Evolutionary conservation across 1,140 invertebrate genomes (phyloP).

Genomic region (Eulimnadia texana): DNA sequence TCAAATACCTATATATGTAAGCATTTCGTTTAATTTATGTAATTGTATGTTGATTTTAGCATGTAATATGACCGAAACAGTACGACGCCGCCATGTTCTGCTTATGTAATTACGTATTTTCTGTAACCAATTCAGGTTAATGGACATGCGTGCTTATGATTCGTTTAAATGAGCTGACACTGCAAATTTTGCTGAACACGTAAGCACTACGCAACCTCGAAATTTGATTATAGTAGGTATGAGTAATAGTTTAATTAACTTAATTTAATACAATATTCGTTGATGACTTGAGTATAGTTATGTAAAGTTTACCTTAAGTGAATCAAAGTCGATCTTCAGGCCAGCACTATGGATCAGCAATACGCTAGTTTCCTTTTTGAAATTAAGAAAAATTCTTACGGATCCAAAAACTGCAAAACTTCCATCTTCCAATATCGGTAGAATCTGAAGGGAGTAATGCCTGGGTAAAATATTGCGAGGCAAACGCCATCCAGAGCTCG

Average conservation of each 20-base stretch:
- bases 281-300: too few relatives aligned
- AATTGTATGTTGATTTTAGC: background rate
- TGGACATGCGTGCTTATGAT: too few relatives aligned
- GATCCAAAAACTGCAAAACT: slow-evolving; percentile 25
- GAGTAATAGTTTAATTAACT: too few relatives aligned
- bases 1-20: background rate
- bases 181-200: too few relatives aligned
- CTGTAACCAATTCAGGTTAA: too few relatives aligned
- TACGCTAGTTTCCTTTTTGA: slow-evolving; percentile 27
- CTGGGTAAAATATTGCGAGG: slow-evolving; percentile 23
- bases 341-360: slow-evolving; percentile 35
- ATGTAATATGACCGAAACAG: too few relatives aligned
- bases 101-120: too few relatives aligned
- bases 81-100: too few relatives aligned
- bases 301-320: background rate
- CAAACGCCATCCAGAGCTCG: slow-evolving; percentile 18
- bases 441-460: slow-evolving; percentile 24
- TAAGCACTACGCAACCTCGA: too few relatives aligned
- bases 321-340: background rate
- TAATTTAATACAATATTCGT: too few relatives aligned
- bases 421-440: slow-evolving; percentile 22
- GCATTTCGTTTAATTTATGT: background rate
- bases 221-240: too few relatives aligned
- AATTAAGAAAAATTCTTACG: slow-evolving; percentile 29
- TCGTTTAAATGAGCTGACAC: too few relatives aligned